Evolutionary conservation across 2,797 vertebrate genomes (phyloP), one percentile per base, ranked within the genome.

Genomic region (Pelodytes ibericus): DNA sequence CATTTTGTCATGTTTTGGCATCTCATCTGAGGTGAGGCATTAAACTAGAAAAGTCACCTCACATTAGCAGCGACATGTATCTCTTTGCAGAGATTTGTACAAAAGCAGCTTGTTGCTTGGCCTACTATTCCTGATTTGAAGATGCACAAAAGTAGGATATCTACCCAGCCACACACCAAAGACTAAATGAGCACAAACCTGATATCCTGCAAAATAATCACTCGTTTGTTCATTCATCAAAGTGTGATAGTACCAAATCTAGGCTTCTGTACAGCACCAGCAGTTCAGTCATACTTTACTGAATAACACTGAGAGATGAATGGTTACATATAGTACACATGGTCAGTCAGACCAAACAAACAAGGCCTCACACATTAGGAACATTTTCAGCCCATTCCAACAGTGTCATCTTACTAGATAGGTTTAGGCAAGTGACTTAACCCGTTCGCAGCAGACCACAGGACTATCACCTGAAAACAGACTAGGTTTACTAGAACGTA

Each of bases 1-100:
- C 74, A 69, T 71, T 70, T 69, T 75, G 74, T 75, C 74, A 75
- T 41, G 58, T 75, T 65, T 63, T 76, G 74, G 66, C 74, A 76
- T 76, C 58, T 76, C 59, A 63, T 63, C 67, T 70, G 74, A 70
- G 66, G 66, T 63, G 67, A 71, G 60, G 67, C 66, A 63, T 76
- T 64, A 76, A 71, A 71, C 74, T 76, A 76, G 67, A 76, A 76
- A 76, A 63, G 67, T 76, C 66, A 70, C 60, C 59, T 76, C 49
- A 71, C 74, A 76, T 76, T 76, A 76, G 61, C 47, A 62, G 24
- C 31, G 66, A 76, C 74, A 76, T 76, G 74, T 47, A 57, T 76
- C 66, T 76, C 41, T 71, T 70, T 70, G 66, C 47, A 30, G 72
- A 59, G 64, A 67, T 68, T 67, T 60, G 56, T 51, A 75, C 53